Percentiles rank a stretch among this genome's conserved stretches.
Conservation (phyloP, 2,888 invertebrate genomes). For the Eumerus sabulonum region DNA sequence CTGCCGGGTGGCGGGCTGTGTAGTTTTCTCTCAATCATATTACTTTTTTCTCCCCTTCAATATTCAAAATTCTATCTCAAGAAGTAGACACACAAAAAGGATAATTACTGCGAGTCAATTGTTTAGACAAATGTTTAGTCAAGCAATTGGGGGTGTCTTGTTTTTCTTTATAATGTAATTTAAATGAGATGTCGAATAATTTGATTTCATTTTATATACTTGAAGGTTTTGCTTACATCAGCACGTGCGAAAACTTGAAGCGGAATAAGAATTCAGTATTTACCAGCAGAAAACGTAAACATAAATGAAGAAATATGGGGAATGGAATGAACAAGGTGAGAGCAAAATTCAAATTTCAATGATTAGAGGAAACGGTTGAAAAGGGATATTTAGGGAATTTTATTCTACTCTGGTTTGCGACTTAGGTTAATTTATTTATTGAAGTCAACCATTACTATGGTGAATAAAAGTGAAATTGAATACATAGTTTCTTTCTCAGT, state of each 20-base stretch:
- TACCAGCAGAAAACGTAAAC: slow-evolving; percentile 60
- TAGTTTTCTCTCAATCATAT: too few relatives aligned
- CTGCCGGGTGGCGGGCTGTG: too few relatives aligned
- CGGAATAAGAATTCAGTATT: slow-evolving; percentile 40
- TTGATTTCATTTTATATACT: slow-evolving; percentile 24
- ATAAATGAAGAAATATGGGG: slow-evolving; percentile 83
- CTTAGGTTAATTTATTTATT: too few relatives aligned
- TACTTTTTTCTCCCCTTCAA: too few relatives aligned
- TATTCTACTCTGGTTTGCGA: too few relatives aligned
- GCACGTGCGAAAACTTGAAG: slow-evolving; percentile 7
- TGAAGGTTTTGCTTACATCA: slow-evolving; percentile 27
- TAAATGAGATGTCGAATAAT: slow-evolving; percentile 9
- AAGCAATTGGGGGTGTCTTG: slow-evolving; percentile 22
- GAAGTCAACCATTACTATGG: too few relatives aligned
- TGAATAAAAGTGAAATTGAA: too few relatives aligned
- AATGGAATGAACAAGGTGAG: slow-evolving; percentile 95
- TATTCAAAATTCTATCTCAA: too few relatives aligned
- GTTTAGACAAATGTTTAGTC: slow-evolving; percentile 30
- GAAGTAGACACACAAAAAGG: neutral
- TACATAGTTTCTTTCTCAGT: too few relatives aligned
- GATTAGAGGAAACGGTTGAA: neutral
- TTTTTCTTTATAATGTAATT: slow-evolving; percentile 20
- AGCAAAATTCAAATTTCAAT: neutral
- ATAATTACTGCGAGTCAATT: slow-evolving; percentile 19
- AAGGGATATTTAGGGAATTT: neutral